Evolutionary conservation across 2,113 vertebrate species (phyloP).

Genomic region (Opisthocomus hoazin): DNA sequence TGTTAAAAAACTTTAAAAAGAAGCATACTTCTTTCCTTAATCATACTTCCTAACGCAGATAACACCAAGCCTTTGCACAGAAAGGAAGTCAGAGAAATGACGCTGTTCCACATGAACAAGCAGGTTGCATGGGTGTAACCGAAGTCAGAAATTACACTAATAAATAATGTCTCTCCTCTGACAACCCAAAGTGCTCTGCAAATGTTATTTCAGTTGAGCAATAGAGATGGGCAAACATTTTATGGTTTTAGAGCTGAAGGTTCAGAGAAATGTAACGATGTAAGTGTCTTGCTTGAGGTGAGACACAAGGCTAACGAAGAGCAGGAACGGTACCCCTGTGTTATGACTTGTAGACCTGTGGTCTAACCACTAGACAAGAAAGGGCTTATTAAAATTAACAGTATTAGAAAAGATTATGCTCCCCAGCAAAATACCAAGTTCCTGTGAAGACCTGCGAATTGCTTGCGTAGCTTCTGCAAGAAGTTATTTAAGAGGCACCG

Average conservation of each 20-base stretch:
- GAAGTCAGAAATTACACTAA: conserved; percentile 14
- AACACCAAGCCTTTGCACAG: neutral
- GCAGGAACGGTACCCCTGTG: neutral
- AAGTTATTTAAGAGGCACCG: neutral
- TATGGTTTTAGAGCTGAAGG: neutral
- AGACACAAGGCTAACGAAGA: neutral
- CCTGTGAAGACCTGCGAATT: conserved; percentile 25
- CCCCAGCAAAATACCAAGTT: conserved; percentile 20
- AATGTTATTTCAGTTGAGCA: neutral
- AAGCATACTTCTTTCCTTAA: conserved; percentile 19
- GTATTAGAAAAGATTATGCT: conserved; percentile 19
- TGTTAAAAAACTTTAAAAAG: neutral
- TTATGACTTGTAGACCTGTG: conserved; percentile 21
- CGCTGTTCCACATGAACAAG: conserved; percentile 12
- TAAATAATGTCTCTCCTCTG: conserved; percentile 6
- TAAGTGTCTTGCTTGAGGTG: neutral
- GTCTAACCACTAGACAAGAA: conserved; percentile 52
- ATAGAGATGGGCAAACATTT: neutral
- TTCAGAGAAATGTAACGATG: neutral
- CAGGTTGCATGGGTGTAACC: neutral
- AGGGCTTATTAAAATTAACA: conserved; percentile 40
- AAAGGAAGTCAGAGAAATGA: conserved; percentile 46
- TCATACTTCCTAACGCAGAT: conserved; percentile 1
- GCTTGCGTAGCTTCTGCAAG: neutral
- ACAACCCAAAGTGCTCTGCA: neutral